Evolutionary conservation across 1,140 invertebrate genomes (phyloP), one percentile per base, ranked within the genome.

Genomic region (Gryon sp.): DNA sequence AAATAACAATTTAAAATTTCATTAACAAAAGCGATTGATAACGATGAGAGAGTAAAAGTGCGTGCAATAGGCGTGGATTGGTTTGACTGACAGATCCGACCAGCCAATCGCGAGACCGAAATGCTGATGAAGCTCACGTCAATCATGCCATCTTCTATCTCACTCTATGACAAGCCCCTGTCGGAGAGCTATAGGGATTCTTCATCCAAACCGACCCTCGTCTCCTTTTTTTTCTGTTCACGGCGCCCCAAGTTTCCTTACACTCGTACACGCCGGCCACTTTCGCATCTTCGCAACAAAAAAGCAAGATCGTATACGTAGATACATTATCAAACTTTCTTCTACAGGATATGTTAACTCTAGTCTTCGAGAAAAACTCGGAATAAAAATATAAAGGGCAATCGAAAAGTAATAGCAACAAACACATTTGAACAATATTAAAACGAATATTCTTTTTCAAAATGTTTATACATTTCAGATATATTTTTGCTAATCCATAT

Each of bases 121-220:
- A 88, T 88, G 83, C 83, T 88, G 87, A 89, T 89, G 87, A 89
- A 88, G 86, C 82, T 83, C 85, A 79, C 83, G 87, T 89, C 88
- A 87, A 88, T 89, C 87, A 88, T 82, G 82, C 82, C 68, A 78
- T 73, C 78, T 82, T 84, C 81, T 70, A 78, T 83, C 83, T 84
- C 83, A 24, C 76, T 82, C 65, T 75, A 78, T 78, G 73, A 78
- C 80, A 81, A 82, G 73, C 78, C 82, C 81, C 80, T 76, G 82
- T 81, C 80, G 80, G 77, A 76, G 70, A 74, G 79, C 75, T 83
- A 69, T 69, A 52, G 76, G 79, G 73, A 65, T 65, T 68, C 75
- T 79, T 76, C 68, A 43, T 74, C 59, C 66, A 43, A 65, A 24
- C 68, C 60, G n/a, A 68, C 57, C 72, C 73, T 68, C 77, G 34